These are phyloP conservation scores for Macropodus opercularis DNA, from an alignment of 2,797 vertebrate species.

Conservation along the genomic window DNA sequence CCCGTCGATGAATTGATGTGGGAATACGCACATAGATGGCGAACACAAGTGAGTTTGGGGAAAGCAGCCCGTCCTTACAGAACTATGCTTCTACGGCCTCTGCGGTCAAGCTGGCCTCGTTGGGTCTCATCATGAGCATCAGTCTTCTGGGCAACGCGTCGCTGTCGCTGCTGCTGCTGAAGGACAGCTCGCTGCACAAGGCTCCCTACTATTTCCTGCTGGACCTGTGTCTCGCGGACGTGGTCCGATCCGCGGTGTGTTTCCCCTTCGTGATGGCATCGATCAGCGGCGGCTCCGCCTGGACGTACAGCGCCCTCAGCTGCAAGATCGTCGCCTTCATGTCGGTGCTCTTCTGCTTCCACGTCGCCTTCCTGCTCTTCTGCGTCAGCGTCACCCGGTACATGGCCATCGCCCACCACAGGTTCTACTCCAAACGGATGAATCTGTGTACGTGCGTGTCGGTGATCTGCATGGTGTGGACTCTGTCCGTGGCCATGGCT, in stretches of 20 bases:
- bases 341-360: slow-evolving; percentile 95
- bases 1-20: slow-evolving; percentile 68
- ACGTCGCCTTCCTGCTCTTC: slow-evolving; percentile 94
- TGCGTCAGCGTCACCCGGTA: slow-evolving; percentile 95
- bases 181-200: slow-evolving; percentile 89
- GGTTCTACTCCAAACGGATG: slow-evolving; percentile 95
- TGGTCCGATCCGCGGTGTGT: slow-evolving; percentile 90
- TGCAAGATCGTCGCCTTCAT: slow-evolving; percentile 94
- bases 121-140: slow-evolving; percentile 89
- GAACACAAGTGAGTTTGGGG: slow-evolving; percentile 87
- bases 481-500: slow-evolving; percentile 93
- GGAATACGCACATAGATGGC: slow-evolving; percentile 83
- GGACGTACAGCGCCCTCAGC: slow-evolving; percentile 87
- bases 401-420: slow-evolving; percentile 96
- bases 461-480: slow-evolving; percentile 94
- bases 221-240: slow-evolving; percentile 93
- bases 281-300: slow-evolving; percentile 85
- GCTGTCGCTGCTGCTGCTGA: slow-evolving; percentile 90
- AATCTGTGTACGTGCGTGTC: slow-evolving; percentile 92
- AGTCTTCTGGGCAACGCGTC: slow-evolving; percentile 92
- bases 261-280: slow-evolving; percentile 95
- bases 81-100: slow-evolving; percentile 85
- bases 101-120: slow-evolving; percentile 90
- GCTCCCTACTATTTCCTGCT: slow-evolving; percentile 94
- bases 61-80: slow-evolving; percentile 84